phyloP scores from a whole-genome alignment of 2,797 vertebrate genomes.

The Bovichtus variegatus region DNA sequence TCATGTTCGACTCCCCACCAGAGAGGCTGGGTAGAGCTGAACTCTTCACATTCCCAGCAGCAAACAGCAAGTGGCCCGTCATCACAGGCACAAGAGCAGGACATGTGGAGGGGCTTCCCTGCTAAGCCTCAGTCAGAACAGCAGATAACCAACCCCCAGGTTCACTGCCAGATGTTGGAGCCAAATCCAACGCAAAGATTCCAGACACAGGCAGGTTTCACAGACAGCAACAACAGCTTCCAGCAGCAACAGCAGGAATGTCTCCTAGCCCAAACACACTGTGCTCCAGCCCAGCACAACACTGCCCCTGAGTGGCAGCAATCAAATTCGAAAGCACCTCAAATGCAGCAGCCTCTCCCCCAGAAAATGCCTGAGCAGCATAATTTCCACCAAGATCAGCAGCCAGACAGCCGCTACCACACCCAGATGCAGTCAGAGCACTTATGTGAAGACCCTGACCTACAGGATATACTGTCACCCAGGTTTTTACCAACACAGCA shows the following conservation, averaged over 20 bases:
- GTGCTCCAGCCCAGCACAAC: constrained; percentile 79
- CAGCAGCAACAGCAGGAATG: constrained; percentile 80
- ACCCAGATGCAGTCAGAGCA: constrained; percentile 84
- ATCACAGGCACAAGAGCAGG: constrained; percentile 76
- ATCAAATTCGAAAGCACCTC: constrained; percentile 79
- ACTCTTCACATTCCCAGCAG: constrained; percentile 80
- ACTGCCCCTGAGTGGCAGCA: constrained; percentile 86
- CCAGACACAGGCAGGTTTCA: constrained; percentile 81
- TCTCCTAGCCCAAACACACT: constrained; percentile 78
- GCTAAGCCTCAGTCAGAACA: constrained; percentile 78
- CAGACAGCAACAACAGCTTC: constrained; percentile 76
- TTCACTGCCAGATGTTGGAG: constrained; percentile 85
- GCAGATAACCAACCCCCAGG: constrained; percentile 75
- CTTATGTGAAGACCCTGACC: constrained; percentile 86
- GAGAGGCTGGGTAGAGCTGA: constrained; percentile 89
- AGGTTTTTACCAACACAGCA: constrained; percentile 84
- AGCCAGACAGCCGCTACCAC: constrained; percentile 76
- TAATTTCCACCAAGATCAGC: constrained; percentile 80
- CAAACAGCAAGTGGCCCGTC: constrained; percentile 63
- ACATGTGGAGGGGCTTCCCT: constrained; percentile 84
- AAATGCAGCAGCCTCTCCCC: constrained; percentile 72
- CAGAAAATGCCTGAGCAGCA: constrained; percentile 79
- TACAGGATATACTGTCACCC: constrained; percentile 84
- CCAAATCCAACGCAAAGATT: constrained; percentile 78
- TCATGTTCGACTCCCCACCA: constrained; percentile 71